These are phyloP conservation scores for Salmo trutta DNA, from an alignment of 2,797 vertebrate species.

Conservation along the genomic window DNA sequence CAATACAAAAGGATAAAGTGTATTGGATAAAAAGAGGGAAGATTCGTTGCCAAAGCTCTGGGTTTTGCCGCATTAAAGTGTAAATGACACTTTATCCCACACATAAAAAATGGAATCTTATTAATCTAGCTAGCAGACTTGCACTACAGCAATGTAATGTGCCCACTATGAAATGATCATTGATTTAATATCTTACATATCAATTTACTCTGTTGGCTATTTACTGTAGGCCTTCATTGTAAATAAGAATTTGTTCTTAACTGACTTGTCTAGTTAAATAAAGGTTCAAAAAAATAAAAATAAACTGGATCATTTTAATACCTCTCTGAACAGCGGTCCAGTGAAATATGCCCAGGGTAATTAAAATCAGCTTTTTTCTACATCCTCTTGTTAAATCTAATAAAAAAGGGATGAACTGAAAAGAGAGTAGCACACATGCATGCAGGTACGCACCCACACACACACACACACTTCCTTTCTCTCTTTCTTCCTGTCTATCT, in stretches of 20 bases:
- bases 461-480: background rate
- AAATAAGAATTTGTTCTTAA: no score
- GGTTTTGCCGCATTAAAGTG: background rate
- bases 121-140: slow-evolving; percentile 22
- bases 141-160: slow-evolving; percentile 39
- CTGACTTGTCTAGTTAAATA: no score
- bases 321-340: slow-evolving; percentile 28
- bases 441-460: background rate
- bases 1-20: background rate
- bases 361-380: slow-evolving; percentile 31
- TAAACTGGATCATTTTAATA: slow-evolving; percentile 25
- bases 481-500: no score
- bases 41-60: background rate
- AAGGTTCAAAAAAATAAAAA: no score
- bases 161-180: slow-evolving; percentile 44
- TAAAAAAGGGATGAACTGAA: slow-evolving; percentile 26
- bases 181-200: slow-evolving; percentile 49
- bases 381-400: slow-evolving; percentile 12
- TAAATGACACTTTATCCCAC: slow-evolving; percentile 28
- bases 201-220: slow-evolving; percentile 47
- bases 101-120: slow-evolving; percentile 24
- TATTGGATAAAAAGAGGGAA: slow-evolving; percentile 1
- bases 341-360: slow-evolving; percentile 40
- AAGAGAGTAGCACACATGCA: slow-evolving; percentile 9
- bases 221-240: slow-evolving; percentile 17